phyloP scores from a whole-genome alignment of 2,888 invertebrate genomes.

The Drosophila subsilvestris region DNA sequence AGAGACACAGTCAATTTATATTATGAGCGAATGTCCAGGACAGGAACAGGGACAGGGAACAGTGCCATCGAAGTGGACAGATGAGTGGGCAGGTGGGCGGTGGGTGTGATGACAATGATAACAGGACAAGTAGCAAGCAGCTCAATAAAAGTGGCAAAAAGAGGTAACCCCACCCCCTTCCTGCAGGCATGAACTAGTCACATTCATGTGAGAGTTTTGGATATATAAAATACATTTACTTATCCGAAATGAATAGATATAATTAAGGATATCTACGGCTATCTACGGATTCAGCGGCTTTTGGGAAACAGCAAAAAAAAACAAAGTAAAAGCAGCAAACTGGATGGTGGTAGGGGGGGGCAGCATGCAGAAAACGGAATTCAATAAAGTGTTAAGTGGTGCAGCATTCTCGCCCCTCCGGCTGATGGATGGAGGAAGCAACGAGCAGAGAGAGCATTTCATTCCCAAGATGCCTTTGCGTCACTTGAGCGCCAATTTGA shows the following conservation, averaged over 20 bases:
- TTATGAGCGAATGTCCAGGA: constrained; percentile 51
- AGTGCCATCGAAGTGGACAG: constrained; percentile 52
- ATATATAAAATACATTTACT: no score
- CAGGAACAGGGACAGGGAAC: constrained; percentile 4
- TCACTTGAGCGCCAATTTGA: constrained; percentile 55
- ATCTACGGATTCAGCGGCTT: no score
- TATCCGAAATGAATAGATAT: no score
- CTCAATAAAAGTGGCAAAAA: background rate
- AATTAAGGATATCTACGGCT: no score
- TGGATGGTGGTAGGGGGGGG: background rate
- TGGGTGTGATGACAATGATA: no score
- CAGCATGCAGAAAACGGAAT: constrained; percentile 48
- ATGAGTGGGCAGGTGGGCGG: constrained; percentile 43
- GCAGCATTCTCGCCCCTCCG: background rate
- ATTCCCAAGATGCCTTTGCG: constrained; percentile 58
- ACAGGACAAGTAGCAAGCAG: background rate
- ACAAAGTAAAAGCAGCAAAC: constrained; percentile 1
- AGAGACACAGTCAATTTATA: constrained; percentile 59
- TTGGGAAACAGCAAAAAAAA: background rate
- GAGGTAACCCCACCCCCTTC: no score
- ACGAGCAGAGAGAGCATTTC: constrained; percentile 29
- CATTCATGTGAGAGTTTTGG: no score
- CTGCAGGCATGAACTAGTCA: no score
- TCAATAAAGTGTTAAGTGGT: constrained; percentile 59
- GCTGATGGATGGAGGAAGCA: constrained; percentile 13